These are phyloP conservation scores for Erynnis tages DNA, from an alignment of 2,888 invertebrate species.

Conservation along the genomic window DNA sequence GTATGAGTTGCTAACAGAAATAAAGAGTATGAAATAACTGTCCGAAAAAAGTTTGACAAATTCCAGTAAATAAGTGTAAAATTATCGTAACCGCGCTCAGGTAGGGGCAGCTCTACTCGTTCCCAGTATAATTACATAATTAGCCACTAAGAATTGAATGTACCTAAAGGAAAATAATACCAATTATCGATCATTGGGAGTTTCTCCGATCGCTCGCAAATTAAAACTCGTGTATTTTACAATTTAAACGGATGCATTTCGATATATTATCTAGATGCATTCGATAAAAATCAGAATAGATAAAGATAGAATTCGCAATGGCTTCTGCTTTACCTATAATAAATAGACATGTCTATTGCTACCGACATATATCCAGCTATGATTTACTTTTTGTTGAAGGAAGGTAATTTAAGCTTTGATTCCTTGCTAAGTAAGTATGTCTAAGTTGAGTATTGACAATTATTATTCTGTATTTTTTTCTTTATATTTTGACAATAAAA, in stretches of 20 bases:
- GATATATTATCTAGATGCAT: not conserved
- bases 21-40: not conserved
- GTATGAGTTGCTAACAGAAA: not conserved
- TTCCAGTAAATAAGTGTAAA: slow-evolving; percentile 37
- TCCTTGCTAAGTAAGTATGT: too few relatives aligned
- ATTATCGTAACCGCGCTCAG: slow-evolving; percentile 41
- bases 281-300: too few relatives aligned
- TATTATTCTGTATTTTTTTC: too few relatives aligned
- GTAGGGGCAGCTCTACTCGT: slow-evolving; percentile 17
- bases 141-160: slow-evolving; percentile 39
- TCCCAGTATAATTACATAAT: slow-evolving; percentile 41
- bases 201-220: slow-evolving; percentile 19
- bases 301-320: too few relatives aligned
- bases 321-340: too few relatives aligned
- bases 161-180: slow-evolving; percentile 40
- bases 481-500: too few relatives aligned
- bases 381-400: too few relatives aligned
- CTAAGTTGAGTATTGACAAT: too few relatives aligned
- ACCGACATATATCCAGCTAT: too few relatives aligned
- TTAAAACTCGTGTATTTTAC: slow-evolving; percentile 17
- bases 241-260: not conserved
- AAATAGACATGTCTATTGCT: too few relatives aligned
- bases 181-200: slow-evolving; percentile 36
- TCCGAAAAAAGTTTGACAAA: too few relatives aligned
- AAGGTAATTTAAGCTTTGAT: too few relatives aligned